Evolutionary conservation across 2,888 invertebrate species (phyloP).

Genomic region (Macrostomum cliftonense): DNA sequence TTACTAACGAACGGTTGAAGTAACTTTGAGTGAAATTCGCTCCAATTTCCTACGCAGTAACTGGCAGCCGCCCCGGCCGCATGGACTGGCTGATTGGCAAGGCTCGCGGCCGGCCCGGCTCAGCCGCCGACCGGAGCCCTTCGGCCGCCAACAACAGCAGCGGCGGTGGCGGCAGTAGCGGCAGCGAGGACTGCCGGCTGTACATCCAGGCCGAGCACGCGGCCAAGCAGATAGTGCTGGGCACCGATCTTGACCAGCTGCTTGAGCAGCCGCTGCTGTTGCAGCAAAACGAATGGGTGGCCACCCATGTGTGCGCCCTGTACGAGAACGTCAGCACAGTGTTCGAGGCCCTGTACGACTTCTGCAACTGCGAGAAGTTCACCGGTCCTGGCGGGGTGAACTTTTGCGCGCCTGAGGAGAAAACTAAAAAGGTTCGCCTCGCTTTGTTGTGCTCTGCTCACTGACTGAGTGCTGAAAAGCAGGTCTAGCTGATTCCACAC

Average conservation of each 20-base stretch:
- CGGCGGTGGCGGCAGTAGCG: not conserved
- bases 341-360: conserved; percentile 10
- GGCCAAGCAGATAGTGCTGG: not conserved
- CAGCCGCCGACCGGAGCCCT: too few relatives aligned
- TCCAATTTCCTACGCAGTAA: too few relatives aligned
- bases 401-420: too few relatives aligned
- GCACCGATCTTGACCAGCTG: not conserved
- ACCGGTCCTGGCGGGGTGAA: not conserved
- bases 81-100: conserved; percentile 12
- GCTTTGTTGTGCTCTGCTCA: too few relatives aligned
- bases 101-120: conserved; percentile 5
- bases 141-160: conserved; percentile 3
- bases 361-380: conserved; percentile 6
- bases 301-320: conserved; percentile 5
- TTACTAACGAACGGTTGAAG: too few relatives aligned
- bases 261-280: too few relatives aligned
- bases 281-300: conserved; percentile 9
- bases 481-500: too few relatives aligned
- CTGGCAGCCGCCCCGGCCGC: too few relatives aligned
- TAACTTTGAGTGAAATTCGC: too few relatives aligned
- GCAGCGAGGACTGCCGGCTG: not conserved
- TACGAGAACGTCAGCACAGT: conserved; percentile 10
- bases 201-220: conserved; percentile 2
- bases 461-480: too few relatives aligned
- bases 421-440: too few relatives aligned